Evolutionary conservation across 1,140 invertebrate species (phyloP).

Genomic region (Heliconius congener): DNA sequence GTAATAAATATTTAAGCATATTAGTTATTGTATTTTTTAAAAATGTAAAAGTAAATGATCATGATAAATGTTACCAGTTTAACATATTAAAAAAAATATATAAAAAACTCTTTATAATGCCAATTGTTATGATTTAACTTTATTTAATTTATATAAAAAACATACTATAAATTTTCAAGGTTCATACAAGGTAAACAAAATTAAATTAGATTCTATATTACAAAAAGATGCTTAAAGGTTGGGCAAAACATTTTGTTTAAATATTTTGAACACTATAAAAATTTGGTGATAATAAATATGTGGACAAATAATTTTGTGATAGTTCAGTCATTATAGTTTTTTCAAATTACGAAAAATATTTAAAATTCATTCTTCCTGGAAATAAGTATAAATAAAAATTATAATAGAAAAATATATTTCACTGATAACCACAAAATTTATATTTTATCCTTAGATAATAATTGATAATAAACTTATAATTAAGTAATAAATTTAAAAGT

Average conservation of each 20-base stretch:
- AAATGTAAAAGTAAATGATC: too few relatives aligned
- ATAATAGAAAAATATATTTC: neutral
- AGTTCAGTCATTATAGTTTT: neutral
- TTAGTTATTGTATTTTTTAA: too few relatives aligned
- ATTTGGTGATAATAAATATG: too few relatives aligned
- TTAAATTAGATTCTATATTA: neutral
- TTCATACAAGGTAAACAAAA: slow-evolving; percentile 4
- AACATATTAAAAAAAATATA: too few relatives aligned
- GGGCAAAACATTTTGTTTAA: too few relatives aligned
- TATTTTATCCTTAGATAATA: neutral
- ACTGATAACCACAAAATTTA: neutral
- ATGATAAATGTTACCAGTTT: too few relatives aligned
- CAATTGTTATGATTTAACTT: neutral
- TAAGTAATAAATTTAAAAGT: slow-evolving; percentile 1
- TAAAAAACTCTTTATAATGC: neutral
- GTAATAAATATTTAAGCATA: too few relatives aligned
- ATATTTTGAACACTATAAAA: too few relatives aligned
- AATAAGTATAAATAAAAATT: neutral
- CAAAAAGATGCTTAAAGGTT: too few relatives aligned
- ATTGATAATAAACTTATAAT: neutral
- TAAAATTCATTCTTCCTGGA: neutral
- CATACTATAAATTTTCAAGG: neutral
- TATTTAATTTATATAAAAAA: neutral
- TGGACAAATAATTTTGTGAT: neutral
- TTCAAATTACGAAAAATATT: neutral